Conservation (phyloP, 2,888 invertebrate genomes). For the Drosophila aldrichi region DNA sequence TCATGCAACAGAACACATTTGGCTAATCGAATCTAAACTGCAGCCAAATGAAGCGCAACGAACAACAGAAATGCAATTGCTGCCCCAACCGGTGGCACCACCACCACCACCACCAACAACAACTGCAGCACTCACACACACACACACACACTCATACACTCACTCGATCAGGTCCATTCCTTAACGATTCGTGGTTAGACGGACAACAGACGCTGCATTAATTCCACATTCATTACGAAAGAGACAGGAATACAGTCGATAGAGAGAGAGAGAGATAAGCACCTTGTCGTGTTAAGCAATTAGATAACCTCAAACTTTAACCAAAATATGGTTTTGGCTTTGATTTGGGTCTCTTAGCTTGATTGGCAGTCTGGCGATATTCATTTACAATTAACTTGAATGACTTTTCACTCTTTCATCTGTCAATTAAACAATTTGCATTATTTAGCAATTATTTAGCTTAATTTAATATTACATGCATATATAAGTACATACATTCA, state of each 20-base stretch:
- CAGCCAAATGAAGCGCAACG: slow-evolving; percentile 60
- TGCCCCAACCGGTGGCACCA: slow-evolving; percentile 9
- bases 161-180: not conserved
- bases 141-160: not conserved
- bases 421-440: not conserved
- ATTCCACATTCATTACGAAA: slow-evolving; percentile 39
- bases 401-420: not conserved
- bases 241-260: not conserved
- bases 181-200: not conserved
- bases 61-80: slow-evolving; percentile 45
- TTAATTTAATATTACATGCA: no score
- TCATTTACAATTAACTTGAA: not conserved
- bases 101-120: not conserved
- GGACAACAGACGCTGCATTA: not conserved
- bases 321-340: not conserved
- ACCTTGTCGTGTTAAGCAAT: not conserved
- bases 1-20: slow-evolving; percentile 34
- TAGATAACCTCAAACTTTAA: not conserved
- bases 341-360: not conserved
- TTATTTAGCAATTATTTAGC: no score
- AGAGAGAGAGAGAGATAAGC: not conserved
- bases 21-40: slow-evolving; percentile 67
- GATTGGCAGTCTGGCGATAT: not conserved
- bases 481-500: not conserved
- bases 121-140: not conserved